Evolutionary conservation across 1,140 invertebrate species (phyloP).

Genomic region (Holotrichia oblita): DNA sequence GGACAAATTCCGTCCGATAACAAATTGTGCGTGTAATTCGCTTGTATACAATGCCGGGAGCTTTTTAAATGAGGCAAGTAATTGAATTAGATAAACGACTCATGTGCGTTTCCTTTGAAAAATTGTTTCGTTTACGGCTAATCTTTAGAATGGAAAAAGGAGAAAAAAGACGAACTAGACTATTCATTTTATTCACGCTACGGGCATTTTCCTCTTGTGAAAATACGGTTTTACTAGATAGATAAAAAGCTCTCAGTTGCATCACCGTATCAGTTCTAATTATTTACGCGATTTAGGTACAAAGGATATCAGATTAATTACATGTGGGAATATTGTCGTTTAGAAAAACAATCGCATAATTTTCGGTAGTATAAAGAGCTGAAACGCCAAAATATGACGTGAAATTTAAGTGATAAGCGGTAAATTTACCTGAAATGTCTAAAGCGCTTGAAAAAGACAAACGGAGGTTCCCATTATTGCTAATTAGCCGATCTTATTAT

Average conservation of each 20-base stretch:
- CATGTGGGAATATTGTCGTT: background rate
- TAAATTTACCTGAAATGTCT: too few species aligned
- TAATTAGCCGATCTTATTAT: too few species aligned
- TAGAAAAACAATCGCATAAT: too few species aligned
- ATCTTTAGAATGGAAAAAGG: background rate
- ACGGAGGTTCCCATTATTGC: too few species aligned
- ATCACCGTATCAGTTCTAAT: background rate
- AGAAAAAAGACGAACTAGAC: background rate
- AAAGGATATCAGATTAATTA: background rate
- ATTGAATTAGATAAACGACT: conserved; percentile 10
- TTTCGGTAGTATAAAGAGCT: too few species aligned
- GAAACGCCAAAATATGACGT: too few species aligned
- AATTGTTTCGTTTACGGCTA: background rate
- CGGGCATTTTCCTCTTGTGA: background rate
- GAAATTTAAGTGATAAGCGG: too few species aligned
- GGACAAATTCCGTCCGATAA: conserved; percentile 12
- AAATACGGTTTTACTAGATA: background rate
- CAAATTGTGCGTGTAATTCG: conserved; percentile 12
- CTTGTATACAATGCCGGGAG: conserved; percentile 7
- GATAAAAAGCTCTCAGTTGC: background rate
- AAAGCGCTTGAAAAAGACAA: too few species aligned
- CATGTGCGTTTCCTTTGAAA: background rate
- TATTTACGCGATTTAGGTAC: background rate
- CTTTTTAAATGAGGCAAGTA: background rate
- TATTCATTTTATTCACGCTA: background rate